Percentiles rank a stretch among this genome's conserved stretches.
Conservation (phyloP, 2,888 invertebrate species). For the Noctua comes region DNA sequence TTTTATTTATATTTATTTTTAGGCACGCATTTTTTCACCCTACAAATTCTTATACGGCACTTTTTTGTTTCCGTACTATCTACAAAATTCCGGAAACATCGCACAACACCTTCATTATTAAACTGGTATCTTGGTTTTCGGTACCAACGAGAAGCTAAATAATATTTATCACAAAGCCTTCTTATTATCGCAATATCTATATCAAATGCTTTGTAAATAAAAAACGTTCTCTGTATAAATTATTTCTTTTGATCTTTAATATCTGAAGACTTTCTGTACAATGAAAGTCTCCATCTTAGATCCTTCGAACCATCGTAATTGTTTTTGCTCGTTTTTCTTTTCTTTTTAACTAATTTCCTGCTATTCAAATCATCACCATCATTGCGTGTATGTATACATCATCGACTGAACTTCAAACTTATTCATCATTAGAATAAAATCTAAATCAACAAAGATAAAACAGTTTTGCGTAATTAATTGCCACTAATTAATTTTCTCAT, state of each 20-base stretch:
- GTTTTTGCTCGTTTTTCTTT: too few species aligned
- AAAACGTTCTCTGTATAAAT: neutral
- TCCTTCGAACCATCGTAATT: neutral
- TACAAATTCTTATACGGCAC: too few species aligned
- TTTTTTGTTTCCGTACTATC: too few species aligned
- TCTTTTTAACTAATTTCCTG: neutral
- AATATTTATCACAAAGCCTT: neutral
- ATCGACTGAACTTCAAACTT: slow-evolving; percentile 1
- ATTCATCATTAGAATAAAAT: slow-evolving; percentile 1
- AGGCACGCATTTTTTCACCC: neutral
- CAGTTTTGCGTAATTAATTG: neutral
- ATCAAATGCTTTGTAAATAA: neutral
- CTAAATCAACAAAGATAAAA: slow-evolving; percentile 12
- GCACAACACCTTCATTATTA: neutral
- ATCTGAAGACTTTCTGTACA: neutral
- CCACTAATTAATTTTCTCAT: slow-evolving; percentile 7
- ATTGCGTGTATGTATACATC: slow-evolving; percentile 4
- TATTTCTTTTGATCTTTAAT: neutral
- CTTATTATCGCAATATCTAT: neutral
- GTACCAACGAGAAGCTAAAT: neutral
- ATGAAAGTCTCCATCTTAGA: neutral
- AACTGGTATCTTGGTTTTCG: neutral
- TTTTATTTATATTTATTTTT: too few species aligned
- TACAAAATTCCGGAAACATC: neutral
- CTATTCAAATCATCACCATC: neutral